Evolutionary conservation across 2,888 invertebrate species (phyloP).

Genomic region (Megamerina dolium): DNA sequence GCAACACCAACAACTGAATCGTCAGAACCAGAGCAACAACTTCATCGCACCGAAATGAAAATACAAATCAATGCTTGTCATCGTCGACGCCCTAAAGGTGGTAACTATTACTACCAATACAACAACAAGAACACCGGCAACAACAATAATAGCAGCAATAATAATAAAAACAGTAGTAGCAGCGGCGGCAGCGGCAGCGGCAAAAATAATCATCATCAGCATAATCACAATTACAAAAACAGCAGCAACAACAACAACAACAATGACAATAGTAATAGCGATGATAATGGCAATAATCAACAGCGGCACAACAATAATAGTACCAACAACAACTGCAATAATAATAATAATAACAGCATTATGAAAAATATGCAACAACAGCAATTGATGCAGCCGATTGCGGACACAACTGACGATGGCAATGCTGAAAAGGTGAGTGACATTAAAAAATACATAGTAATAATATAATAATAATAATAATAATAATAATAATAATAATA

Average conservation of each 20-base stretch:
- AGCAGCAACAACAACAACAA: conserved; percentile 24
- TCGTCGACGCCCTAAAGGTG: neutral
- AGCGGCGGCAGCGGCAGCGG: too few relatives aligned
- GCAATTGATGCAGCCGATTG: neutral
- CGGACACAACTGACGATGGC: conserved; percentile 25
- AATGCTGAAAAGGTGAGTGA: conserved; percentile 33
- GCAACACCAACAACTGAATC: conserved; percentile 19
- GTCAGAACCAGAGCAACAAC: too few relatives aligned
- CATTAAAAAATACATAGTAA: neutral
- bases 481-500: too few relatives aligned
- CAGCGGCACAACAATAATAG: conserved; percentile 17
- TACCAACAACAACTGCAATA: conserved; percentile 21
- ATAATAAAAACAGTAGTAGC: conserved; percentile 22
- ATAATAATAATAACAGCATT: conserved; percentile 2
- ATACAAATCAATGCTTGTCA: conserved; percentile 33
- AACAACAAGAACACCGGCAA: conserved; percentile 15
- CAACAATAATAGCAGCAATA: conserved; percentile 19
- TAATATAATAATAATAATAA: too few relatives aligned
- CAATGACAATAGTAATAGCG: conserved; percentile 20
- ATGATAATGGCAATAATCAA: conserved; percentile 13
- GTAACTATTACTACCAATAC: conserved; percentile 21
- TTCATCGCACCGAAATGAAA: conserved; percentile 42
- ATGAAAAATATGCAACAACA: conserved; percentile 8
- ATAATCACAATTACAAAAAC: too few relatives aligned
- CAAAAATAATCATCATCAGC: too few relatives aligned